Evolutionary conservation across 2,113 vertebrate species (phyloP), one percentile per base, ranked within the genome.

Genomic region (Nestor notabilis): DNA sequence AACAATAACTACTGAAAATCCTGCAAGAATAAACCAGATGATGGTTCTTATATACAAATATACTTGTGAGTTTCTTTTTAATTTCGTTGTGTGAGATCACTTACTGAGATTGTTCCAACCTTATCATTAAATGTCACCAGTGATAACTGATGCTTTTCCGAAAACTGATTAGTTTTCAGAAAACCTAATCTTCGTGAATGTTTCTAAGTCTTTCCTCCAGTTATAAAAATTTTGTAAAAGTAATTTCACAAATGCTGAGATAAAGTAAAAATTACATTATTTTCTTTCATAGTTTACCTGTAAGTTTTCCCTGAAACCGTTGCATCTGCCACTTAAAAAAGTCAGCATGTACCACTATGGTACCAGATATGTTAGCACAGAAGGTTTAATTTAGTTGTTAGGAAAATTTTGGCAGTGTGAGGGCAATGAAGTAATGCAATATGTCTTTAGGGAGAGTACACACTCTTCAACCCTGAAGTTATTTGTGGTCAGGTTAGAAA

Each of bases 1-100:
- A 97, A 96, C 92, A 93, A 78, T 95, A 94, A 93, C 94, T 97
- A 70, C 58, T 80, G 60, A 95, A 97, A 29, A 83, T 81, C 64
- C 55, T 83, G 9, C 35, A 92, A 93, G 82, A 98, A 97, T 96
- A 96, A 96, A 97, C 44, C 11, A 87, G 52, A 65, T 56, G 5
- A 75, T 79, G 13, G 21, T 24, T 56, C 5, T 5, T 60, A 50
- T 17, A 37, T 16, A 65, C 78, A 46, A 83, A 35, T 56, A 8
- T 27, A 12, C 3, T 20, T 35, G 8, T 44, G 7, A 64, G 20
- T 56, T 89, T 69, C 41, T 69, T 91, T 83, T 77, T 69, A 10
- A 71, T 82, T 90, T 89, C 49, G 14, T 60, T 69, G 17, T 80
- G 28, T 37, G 37, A 33, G 24, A 41, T 2, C 10, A 66, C 2